A percentile compares a stretch with the other conserved stretches of the same genome.
Conservation (phyloP, 2,797 vertebrate genomes). For the Hafferia zeledoni region DNA sequence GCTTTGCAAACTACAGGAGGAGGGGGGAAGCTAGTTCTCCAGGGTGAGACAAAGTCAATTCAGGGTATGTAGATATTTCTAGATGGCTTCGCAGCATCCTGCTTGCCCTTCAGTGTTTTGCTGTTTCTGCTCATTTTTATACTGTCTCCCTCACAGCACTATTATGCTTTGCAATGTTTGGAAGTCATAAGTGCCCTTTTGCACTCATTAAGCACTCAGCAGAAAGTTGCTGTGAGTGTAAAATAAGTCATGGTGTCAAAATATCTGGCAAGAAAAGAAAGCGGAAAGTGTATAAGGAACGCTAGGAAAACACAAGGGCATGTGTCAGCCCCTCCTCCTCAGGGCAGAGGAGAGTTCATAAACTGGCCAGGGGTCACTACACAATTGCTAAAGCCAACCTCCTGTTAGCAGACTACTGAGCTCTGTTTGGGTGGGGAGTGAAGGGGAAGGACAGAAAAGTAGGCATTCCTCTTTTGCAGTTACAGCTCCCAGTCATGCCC, state of each 20-base stretch:
- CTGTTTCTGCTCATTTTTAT: slow-evolving; percentile 2
- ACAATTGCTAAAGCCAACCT: background rate
- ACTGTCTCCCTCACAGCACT: background rate
- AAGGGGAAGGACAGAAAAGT: background rate
- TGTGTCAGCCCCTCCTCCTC: background rate
- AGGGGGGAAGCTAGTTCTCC: background rate
- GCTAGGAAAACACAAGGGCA: background rate
- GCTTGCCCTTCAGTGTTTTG: background rate
- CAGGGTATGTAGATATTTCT: background rate
- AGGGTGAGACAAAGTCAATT: background rate
- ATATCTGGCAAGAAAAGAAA: background rate
- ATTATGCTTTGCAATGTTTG: background rate
- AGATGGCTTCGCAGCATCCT: background rate
- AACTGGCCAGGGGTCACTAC: background rate
- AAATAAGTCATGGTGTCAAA: slow-evolving; percentile 20
- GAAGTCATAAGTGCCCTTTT: slow-evolving; percentile 10
- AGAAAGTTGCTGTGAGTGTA: slow-evolving; percentile 23
- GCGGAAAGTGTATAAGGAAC: background rate
- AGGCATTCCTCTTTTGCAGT: background rate
- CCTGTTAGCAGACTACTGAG: background rate
- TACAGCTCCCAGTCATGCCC: background rate
- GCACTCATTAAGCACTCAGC: slow-evolving; percentile 46
- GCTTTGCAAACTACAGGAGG: background rate
- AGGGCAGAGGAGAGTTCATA: background rate
- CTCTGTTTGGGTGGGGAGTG: background rate